phyloP scores from a whole-genome alignment of 1,140 invertebrate species.

The Macrobrachium nipponense region DNA sequence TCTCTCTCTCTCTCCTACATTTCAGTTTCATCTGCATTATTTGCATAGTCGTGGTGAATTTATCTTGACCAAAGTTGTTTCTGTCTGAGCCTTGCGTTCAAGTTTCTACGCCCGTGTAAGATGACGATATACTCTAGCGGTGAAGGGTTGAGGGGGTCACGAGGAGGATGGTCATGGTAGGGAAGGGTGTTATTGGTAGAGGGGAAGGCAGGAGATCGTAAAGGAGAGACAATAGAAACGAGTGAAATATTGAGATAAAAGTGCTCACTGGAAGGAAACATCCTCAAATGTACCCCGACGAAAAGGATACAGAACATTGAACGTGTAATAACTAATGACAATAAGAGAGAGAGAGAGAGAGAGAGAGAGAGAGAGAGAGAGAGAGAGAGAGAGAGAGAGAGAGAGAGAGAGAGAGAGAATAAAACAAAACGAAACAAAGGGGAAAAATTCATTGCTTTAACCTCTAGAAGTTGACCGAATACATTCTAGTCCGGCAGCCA shows the following conservation, averaged over 20 bases:
- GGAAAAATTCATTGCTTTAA: too few species aligned
- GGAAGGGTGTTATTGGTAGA: background rate
- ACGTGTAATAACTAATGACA: too few species aligned
- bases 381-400: too few species aligned
- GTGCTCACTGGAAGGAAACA: too few species aligned
- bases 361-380: too few species aligned
- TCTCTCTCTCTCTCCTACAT: background rate
- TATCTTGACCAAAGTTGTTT: constrained; percentile 19
- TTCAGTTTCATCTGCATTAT: constrained; percentile 16
- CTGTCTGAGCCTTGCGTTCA: background rate
- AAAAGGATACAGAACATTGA: too few species aligned
- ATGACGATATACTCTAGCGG: background rate
- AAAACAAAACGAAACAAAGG: too few species aligned
- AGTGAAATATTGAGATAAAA: background rate
- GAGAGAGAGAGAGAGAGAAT: too few species aligned
- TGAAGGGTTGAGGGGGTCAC: background rate
- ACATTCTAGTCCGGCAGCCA: too few species aligned
- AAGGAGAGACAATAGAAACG: background rate
- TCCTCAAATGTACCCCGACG: too few species aligned
- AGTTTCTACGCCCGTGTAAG: background rate
- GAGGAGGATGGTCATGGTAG: background rate
- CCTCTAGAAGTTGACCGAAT: too few species aligned
- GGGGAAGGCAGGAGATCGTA: background rate
- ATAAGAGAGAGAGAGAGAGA: too few species aligned
- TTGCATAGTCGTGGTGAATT: constrained; percentile 25